phyloP scores from a whole-genome alignment of 2,797 vertebrate species.

The Uromys caudimaculatus region DNA sequence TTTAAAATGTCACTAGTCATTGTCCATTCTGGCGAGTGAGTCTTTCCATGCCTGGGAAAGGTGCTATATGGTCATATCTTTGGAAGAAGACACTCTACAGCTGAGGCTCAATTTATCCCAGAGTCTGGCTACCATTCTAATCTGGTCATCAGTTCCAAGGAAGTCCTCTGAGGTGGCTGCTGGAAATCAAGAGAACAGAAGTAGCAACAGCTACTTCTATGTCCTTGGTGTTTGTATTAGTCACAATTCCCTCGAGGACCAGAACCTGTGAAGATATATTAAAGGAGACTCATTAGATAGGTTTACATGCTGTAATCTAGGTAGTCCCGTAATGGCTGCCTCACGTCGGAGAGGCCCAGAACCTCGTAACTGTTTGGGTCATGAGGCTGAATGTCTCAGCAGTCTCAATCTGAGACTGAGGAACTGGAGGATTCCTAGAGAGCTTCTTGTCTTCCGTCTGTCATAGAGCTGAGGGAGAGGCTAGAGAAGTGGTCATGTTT shows the following conservation, averaged over 20 bases:
- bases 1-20: neutral
- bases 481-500: neutral
- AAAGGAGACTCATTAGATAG: neutral
- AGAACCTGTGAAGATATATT: neutral
- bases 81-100: neutral
- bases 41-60: neutral
- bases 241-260: neutral
- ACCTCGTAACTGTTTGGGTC: neutral
- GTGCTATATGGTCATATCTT: neutral
- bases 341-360: neutral
- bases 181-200: neutral
- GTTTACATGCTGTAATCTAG: neutral
- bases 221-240: neutral
- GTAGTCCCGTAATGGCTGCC: neutral
- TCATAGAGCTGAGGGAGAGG: neutral
- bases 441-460: neutral
- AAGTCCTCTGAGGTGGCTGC: neutral
- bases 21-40: neutral
- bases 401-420: neutral
- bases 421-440: neutral
- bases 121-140: neutral
- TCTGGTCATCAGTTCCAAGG: neutral
- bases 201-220: neutral
- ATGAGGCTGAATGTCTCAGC: neutral
- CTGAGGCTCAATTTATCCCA: neutral